A percentile compares a stretch with the other conserved stretches of the same genome.
These are phyloP conservation scores for Polyodon spathula DNA, from an alignment of 2,113 vertebrate genomes.

Conservation along the genomic window DNA sequence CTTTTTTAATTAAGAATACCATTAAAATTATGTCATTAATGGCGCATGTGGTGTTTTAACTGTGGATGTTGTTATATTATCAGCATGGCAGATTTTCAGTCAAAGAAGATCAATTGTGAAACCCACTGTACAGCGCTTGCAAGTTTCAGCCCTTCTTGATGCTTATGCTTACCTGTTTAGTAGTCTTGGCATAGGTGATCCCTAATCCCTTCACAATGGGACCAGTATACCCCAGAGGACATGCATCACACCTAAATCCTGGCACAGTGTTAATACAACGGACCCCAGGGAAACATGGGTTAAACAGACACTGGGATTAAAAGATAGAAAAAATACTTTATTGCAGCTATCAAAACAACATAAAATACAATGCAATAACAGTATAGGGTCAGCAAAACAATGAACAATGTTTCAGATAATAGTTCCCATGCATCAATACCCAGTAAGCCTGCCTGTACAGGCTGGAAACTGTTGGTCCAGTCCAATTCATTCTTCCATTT, in stretches of 20 bases:
- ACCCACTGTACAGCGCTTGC: too few relatives aligned
- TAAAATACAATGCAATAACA: background rate
- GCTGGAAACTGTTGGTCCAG: too few relatives aligned
- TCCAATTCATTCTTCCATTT: conserved; percentile 5
- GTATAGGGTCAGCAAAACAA: background rate
- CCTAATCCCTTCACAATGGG: conserved; percentile 69
- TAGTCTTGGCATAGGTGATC: conserved; percentile 60
- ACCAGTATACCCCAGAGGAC: conserved; percentile 74
- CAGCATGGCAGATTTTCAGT: too few relatives aligned
- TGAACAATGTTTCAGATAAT: too few relatives aligned
- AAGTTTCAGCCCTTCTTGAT: too few relatives aligned
- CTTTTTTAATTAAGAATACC: too few relatives aligned
- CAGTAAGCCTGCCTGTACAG: too few relatives aligned
- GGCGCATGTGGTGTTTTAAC: too few relatives aligned
- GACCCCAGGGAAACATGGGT: conserved; percentile 82
- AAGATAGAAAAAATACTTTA: conserved; percentile 12
- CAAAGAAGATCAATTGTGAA: too few relatives aligned
- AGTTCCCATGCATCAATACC: too few relatives aligned
- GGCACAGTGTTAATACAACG: conserved; percentile 83
- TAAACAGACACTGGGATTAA: conserved; percentile 70
- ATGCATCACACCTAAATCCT: conserved; percentile 80
- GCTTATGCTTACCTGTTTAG: conserved; percentile 83
- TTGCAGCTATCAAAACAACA: background rate
- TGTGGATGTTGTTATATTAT: too few relatives aligned
- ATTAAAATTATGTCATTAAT: too few relatives aligned